Evolutionary conservation across 2,797 vertebrate species (phyloP), one percentile per base, ranked within the genome.

Genomic region (Chiroxiphia lanceolata): DNA sequence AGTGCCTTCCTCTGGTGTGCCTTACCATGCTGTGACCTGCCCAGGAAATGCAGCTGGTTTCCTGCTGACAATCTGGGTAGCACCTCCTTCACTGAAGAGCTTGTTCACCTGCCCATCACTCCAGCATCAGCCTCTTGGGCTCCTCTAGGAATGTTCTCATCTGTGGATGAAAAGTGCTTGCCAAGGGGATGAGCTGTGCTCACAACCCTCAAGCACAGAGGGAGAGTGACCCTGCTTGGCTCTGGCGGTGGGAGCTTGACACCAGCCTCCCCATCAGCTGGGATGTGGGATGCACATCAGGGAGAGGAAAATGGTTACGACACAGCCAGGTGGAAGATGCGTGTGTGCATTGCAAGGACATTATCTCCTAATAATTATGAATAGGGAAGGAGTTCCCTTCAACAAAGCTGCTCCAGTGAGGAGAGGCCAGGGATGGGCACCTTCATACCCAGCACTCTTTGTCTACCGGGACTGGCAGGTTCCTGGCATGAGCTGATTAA

Each of bases 21-120:
- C 51, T 72, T 22, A 76, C 59, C 2, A 1, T 0, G 1, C 22
- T 29, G 33, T n/a, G 90, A 72, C 83, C 93, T 89, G 90, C 95
- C 77, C 95, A 95, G 95, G 96, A 97, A 97, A 94, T 0, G 10
- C 57, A 80, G 85, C 48, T 94, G 89, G 94, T 82, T 97, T 96
- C 95, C 95, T 96, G 94, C 61, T 14, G 9, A 51, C 2, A 5
- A 78, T 87, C 26, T 9, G 27, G 77, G 90, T 86, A 93, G 74
- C 2, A 8, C 44, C 60, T 72, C 6, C 3, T 69, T 75, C 31
- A 6, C 80, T 36, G 56, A 79, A 61, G 67, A 67, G n/a, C 60
- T 80, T 6, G 2, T 78, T 68, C 83, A 64, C 72, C 67, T 84
- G 79, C 44, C 51, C 56, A 16, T 22, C 11, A 8, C 42, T 60